These are phyloP conservation scores for Eupithecia dodoneata DNA, from an alignment of 2,888 invertebrate genomes.

Conservation along the genomic window DNA sequence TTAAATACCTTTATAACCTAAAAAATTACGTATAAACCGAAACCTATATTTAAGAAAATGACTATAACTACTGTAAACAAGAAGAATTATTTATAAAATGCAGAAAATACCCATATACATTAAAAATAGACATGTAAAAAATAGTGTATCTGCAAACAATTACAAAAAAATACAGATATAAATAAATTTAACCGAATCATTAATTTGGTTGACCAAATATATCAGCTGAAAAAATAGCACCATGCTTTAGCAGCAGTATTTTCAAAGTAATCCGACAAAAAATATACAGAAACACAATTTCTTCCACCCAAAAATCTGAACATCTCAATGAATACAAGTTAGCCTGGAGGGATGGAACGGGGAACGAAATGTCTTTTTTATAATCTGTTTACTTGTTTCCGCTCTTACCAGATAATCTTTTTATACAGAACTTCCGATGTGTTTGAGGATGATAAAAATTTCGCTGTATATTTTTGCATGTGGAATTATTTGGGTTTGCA, in stretches of 20 bases:
- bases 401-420: constrained; percentile 74
- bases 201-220: not conserved
- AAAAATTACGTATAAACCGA: too few species aligned
- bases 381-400: constrained; percentile 79
- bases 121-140: not conserved
- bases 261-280: not conserved
- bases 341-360: constrained; percentile 60
- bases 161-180: not conserved
- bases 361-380: constrained; percentile 74
- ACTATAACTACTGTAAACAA: not conserved
- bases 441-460: constrained; percentile 56
- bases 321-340: constrained; percentile 55
- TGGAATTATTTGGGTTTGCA: not conserved
- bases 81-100: not conserved
- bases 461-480: constrained; percentile 30
- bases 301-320: constrained; percentile 36
- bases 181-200: not conserved
- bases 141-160: not conserved
- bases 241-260: not conserved
- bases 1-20: too few species aligned
- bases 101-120: not conserved
- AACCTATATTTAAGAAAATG: not conserved
- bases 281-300: constrained; percentile 35
- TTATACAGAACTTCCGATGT: constrained; percentile 67
- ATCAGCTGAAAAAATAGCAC: not conserved